phyloP scores from a whole-genome alignment of 1,140 invertebrate genomes.

The Hestina assimilis region DNA sequence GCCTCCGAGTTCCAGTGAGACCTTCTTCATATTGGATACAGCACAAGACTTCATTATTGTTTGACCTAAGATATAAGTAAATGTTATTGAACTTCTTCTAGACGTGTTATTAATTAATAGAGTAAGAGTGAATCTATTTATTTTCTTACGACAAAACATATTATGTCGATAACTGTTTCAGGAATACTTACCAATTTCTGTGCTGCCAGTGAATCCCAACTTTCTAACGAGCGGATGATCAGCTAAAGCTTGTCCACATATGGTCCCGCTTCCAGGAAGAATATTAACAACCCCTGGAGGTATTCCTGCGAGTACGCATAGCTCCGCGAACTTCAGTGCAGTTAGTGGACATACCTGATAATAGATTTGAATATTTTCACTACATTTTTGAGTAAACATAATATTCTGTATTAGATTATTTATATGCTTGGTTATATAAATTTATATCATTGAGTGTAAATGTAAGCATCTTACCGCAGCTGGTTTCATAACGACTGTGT shows the following conservation, averaged over 20 bases:
- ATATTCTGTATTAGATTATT: too few species aligned
- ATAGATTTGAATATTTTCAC: not conserved
- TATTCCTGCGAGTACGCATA: conserved; percentile 91
- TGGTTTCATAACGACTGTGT: conserved; percentile 95
- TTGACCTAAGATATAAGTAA: conserved; percentile 76
- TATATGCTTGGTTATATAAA: too few species aligned
- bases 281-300: conserved; percentile 97
- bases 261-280: conserved; percentile 88
- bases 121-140: too few species aligned
- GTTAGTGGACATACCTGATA: conserved; percentile 90
- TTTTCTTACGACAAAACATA: too few species aligned
- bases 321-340: conserved; percentile 95
- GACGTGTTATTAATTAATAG: too few species aligned
- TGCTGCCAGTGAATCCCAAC: conserved; percentile 96
- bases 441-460: not conserved
- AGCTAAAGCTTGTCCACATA: conserved; percentile 90
- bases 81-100: too few species aligned
- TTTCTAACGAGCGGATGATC: conserved; percentile 92
- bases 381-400: not conserved
- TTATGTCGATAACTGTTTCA: not conserved
- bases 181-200: conserved; percentile 83
- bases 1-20: conserved; percentile 95
- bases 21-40: conserved; percentile 94
- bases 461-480: conserved; percentile 85
- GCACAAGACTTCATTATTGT: conserved; percentile 94